phyloP scores from a whole-genome alignment of 2,888 invertebrate genomes.

The Hirudinaria manillensis region DNA sequence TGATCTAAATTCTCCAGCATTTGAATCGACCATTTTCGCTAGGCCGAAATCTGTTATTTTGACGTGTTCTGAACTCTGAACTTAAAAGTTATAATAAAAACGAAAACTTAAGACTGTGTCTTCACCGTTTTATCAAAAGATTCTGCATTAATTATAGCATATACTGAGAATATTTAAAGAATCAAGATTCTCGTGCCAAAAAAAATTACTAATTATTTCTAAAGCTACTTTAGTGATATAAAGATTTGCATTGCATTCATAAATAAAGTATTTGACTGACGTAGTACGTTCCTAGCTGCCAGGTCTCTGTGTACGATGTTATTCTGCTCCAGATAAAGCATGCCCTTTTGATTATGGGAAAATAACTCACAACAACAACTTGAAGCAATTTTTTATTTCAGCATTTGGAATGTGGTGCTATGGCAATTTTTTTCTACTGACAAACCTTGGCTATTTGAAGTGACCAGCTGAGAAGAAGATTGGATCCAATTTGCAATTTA shows the following conservation, averaged over 20 bases:
- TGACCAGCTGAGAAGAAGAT: conserved; percentile 89
- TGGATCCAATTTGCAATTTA: conserved; percentile 85
- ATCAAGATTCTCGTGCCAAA: no score
- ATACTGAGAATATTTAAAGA: no score
- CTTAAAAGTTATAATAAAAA: not conserved
- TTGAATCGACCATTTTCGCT: conserved; percentile 78
- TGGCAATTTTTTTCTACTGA: not conserved
- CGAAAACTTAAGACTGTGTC: no score
- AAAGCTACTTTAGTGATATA: no score
- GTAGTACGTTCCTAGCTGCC: conserved; percentile 88
- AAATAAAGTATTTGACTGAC: conserved; percentile 37
- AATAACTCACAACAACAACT: not conserved
- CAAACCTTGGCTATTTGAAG: conserved; percentile 77
- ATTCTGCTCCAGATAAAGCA: conserved; percentile 91
- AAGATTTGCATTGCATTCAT: no score
- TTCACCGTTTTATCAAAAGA: no score
- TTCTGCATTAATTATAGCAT: no score
- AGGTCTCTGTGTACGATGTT: conserved; percentile 91
- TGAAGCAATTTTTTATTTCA: not conserved
- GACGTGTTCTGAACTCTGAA: conserved; percentile 66
- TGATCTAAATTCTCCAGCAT: conserved; percentile 91
- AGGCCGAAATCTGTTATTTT: conserved; percentile 97
- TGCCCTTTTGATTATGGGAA: conserved; percentile 58
- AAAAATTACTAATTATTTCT: no score
- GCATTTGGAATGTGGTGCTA: not conserved